phyloP scores from a whole-genome alignment of 2,113 vertebrate species.

The Amphilophus citrinellus region DNA sequence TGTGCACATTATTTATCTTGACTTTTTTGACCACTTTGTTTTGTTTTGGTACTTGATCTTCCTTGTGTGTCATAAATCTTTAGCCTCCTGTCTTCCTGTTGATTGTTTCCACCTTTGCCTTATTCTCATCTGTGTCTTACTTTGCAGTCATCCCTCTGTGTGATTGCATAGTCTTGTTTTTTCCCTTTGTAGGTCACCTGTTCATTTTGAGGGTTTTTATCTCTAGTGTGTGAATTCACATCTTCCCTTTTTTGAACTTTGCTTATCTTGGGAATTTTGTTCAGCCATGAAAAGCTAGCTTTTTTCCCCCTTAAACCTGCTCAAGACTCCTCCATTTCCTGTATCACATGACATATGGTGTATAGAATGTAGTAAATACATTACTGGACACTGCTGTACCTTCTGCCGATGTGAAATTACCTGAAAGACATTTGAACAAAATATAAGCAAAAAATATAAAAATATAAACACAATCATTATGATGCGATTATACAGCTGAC shows the following conservation, averaged over 20 bases:
- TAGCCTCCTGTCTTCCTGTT: background rate
- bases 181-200: background rate
- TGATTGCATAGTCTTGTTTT: background rate
- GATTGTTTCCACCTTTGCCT: background rate
- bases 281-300: background rate
- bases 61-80: background rate
- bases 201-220: background rate
- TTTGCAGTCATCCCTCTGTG: background rate
- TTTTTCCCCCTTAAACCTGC: too few species aligned
- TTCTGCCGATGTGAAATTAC: slow-evolving; percentile 16
- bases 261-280: background rate
- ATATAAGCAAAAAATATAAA: background rate
- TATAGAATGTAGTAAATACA: background rate
- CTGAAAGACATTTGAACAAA: slow-evolving; percentile 36
- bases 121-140: background rate
- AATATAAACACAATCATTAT: background rate
- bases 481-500: slow-evolving; percentile 9
- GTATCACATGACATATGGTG: too few species aligned
- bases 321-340: too few species aligned
- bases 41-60: background rate
- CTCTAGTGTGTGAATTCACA: background rate
- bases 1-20: background rate
- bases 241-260: background rate
- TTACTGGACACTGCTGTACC: background rate
- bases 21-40: background rate